Evolutionary conservation across 2,888 invertebrate species (phyloP).

Genomic region (Drosophila mercatorum): DNA sequence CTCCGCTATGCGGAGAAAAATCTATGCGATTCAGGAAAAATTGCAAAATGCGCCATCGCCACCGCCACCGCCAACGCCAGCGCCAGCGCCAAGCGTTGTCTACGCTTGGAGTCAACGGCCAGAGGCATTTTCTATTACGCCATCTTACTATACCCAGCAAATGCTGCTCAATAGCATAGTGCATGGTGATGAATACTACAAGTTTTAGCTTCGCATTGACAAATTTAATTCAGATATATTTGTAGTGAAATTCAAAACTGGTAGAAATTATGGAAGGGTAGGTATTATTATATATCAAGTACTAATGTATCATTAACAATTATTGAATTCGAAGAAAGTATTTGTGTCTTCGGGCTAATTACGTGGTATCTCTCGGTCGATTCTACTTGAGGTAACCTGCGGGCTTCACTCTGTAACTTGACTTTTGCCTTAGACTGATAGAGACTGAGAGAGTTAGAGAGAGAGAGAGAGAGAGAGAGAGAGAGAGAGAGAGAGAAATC

Average conservation of each 20-base stretch:
- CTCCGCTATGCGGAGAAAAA: constrained; percentile 63
- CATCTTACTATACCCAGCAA: constrained; percentile 38
- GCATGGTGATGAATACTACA: background rate
- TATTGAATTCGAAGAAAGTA: too few relatives aligned
- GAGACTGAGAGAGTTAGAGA: background rate
- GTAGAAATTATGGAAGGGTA: too few relatives aligned
- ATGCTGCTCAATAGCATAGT: background rate
- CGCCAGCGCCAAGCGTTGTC: constrained; percentile 30
- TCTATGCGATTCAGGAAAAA: constrained; percentile 71
- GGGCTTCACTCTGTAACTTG: constrained; percentile 31
- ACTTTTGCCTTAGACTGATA: constrained; percentile 25
- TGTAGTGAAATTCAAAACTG: too few relatives aligned
- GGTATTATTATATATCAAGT: background rate
- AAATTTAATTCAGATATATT: too few relatives aligned
- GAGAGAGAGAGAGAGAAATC: constrained; percentile 19
- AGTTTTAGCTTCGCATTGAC: too few relatives aligned
- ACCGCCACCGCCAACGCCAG: constrained; percentile 22
- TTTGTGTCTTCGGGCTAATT: background rate
- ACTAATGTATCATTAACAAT: background rate
- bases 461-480: background rate
- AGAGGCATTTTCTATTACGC: constrained; percentile 63
- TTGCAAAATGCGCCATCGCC: constrained; percentile 61
- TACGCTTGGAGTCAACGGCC: constrained; percentile 37
- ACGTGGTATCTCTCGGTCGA: constrained; percentile 13
- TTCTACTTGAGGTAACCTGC: background rate